phyloP scores from a whole-genome alignment of 2,888 invertebrate genomes.

The Cheilosia variabilis region DNA sequence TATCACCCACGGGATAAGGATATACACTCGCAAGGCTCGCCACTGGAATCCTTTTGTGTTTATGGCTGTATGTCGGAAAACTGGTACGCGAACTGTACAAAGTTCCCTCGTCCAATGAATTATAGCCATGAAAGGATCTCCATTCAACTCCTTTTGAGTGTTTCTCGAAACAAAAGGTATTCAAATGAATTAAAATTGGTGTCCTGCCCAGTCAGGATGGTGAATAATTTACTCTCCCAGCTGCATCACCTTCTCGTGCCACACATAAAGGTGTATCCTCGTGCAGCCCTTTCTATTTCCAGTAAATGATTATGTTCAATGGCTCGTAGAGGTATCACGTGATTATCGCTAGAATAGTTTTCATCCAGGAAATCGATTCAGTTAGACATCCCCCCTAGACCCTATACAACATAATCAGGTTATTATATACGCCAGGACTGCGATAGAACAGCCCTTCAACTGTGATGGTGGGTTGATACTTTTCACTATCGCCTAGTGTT shows the following conservation, averaged over 20 bases:
- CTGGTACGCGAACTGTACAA: not conserved
- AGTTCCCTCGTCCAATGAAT: conserved; percentile 19
- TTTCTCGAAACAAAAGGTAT: conserved; percentile 30
- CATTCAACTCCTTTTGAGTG: conserved; percentile 7
- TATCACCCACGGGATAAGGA: conserved; percentile 32
- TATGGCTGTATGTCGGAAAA: not conserved
- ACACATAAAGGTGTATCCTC: not conserved
- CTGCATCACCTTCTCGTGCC: too few relatives aligned
- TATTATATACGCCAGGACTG: not conserved
- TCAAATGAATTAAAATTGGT: conserved; percentile 40
- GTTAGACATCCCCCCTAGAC: not conserved
- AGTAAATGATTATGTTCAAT: conserved; percentile 46
- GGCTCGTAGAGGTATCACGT: conserved; percentile 37
- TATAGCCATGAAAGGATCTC: conserved; percentile 14
- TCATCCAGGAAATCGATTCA: conserved; percentile 42
- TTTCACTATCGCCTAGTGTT: conserved; percentile 56
- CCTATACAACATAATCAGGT: not conserved
- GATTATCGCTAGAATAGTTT: conserved; percentile 51
- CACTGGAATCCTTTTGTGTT: conserved; percentile 20
- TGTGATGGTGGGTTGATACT: conserved; percentile 20
- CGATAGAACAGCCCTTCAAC: not conserved
- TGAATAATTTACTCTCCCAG: conserved; percentile 23
- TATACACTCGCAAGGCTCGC: not conserved
- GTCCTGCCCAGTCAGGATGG: conserved; percentile 15
- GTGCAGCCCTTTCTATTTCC: not conserved